Percentiles rank a stretch among this genome's conserved stretches.
Evolutionary conservation across 2,113 vertebrate genomes (phyloP).

Genomic region (Proteles cristata): DNA sequence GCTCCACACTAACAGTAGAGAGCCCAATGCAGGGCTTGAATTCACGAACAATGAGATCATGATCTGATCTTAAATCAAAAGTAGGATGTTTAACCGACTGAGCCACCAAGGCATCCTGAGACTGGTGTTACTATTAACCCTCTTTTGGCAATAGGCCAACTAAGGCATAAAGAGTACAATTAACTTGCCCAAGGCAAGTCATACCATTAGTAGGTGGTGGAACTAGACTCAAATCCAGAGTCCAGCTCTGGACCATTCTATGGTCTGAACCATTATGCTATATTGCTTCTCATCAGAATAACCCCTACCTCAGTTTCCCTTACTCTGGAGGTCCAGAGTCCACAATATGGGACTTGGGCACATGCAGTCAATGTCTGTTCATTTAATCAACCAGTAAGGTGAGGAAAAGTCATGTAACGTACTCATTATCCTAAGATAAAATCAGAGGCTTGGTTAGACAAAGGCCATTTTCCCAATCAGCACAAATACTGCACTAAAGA

Average conservation of each 20-base stretch:
- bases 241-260: neutral
- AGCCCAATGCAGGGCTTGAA: too few species aligned
- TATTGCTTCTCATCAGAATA: neutral
- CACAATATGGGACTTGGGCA: neutral
- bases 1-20: too few species aligned
- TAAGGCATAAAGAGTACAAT: conserved; percentile 18
- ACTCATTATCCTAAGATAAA: conserved; percentile 1
- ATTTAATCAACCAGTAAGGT: neutral
- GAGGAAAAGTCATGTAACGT: neutral
- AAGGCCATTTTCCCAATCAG: conserved; percentile 36
- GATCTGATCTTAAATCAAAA: too few species aligned
- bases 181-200: conserved; percentile 12
- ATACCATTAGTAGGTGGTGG: neutral
- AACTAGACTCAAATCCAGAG: neutral
- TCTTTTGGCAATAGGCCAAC: conserved; percentile 20
- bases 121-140: neutral
- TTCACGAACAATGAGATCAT: too few species aligned
- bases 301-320: neutral
- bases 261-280: neutral
- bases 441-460: conserved; percentile 34
- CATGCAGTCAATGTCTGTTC: neutral
- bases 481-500: conserved; percentile 13
- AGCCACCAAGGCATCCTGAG: neutral
- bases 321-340: neutral
- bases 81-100: too few species aligned